A percentile compares a stretch with the other conserved stretches of the same genome.
Conservation (phyloP, 2,797 vertebrate species). For the Tokudaia muenninki region DNA sequence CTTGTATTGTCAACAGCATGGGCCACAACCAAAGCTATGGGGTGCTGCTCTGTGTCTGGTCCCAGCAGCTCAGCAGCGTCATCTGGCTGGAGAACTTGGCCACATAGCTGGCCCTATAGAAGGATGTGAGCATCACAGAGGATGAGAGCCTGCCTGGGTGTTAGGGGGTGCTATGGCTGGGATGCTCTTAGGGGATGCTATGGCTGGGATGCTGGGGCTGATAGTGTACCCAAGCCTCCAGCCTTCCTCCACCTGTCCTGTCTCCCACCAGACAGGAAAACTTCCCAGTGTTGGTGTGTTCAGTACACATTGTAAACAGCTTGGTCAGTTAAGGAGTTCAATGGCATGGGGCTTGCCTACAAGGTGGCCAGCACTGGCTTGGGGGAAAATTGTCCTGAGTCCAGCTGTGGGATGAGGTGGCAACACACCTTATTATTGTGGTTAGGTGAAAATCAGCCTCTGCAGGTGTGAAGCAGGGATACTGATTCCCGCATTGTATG, state of each 20-base stretch:
- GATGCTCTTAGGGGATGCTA: no score
- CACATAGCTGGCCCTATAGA: neutral
- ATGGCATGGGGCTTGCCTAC: neutral
- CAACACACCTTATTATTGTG: neutral
- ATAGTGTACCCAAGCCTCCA: neutral
- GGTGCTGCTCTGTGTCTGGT: neutral
- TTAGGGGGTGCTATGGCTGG: no score
- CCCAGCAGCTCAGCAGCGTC: neutral
- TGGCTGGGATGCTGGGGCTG: neutral
- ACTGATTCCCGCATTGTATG: no score
- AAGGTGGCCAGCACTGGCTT: neutral
- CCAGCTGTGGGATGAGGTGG: neutral
- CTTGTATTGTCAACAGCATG: neutral
- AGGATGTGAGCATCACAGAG: neutral
- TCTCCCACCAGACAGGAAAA: neutral
- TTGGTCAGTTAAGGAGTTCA: neutral
- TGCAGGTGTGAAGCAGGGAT: neutral
- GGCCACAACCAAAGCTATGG: neutral
- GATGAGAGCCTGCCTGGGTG: neutral
- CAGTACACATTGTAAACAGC: neutral
- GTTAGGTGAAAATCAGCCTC: neutral
- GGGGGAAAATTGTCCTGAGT: neutral
- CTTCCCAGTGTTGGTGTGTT: no score
- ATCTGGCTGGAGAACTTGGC: neutral
- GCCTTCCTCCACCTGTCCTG: neutral